phyloP scores from a whole-genome alignment of 1,140 invertebrate genomes.

The Phortica variegata region DNA sequence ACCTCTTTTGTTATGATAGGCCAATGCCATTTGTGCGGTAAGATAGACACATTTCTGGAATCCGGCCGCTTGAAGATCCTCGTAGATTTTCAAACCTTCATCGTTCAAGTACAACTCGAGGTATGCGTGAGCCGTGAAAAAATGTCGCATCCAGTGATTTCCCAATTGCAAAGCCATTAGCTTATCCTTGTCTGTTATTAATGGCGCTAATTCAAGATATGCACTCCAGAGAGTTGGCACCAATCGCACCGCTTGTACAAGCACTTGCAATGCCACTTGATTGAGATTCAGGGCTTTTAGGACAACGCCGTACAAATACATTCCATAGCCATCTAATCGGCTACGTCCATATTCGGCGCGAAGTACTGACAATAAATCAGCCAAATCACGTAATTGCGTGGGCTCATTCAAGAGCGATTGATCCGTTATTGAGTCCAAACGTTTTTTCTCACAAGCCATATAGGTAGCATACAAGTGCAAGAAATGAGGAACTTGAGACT shows the following conservation, averaged over 20 bases:
- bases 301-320: constrained; percentile 91
- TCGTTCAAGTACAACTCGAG: constrained; percentile 89
- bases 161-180: constrained; percentile 72
- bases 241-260: constrained; percentile 75
- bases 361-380: constrained; percentile 61
- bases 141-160: constrained; percentile 92
- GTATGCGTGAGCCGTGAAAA: constrained; percentile 89
- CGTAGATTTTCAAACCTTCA: constrained; percentile 83
- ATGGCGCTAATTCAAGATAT: constrained; percentile 86
- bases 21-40: constrained; percentile 88
- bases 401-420: constrained; percentile 70
- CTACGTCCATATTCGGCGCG: constrained; percentile 63
- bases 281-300: constrained; percentile 83
- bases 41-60: constrained; percentile 88
- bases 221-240: constrained; percentile 89
- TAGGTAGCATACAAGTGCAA: constrained; percentile 84
- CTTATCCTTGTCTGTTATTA: constrained; percentile 78
- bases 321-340: constrained; percentile 80
- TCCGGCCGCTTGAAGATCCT: constrained; percentile 72
- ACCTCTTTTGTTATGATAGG: constrained; percentile 91
- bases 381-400: constrained; percentile 62
- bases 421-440: constrained; percentile 80
- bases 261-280: constrained; percentile 71
- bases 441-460: constrained; percentile 85
- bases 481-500: constrained; percentile 70